A percentile compares a stretch with the other conserved stretches of the same genome.
These are phyloP conservation scores for Martes martes DNA, from an alignment of 2,113 vertebrate genomes.

Conservation along the genomic window DNA sequence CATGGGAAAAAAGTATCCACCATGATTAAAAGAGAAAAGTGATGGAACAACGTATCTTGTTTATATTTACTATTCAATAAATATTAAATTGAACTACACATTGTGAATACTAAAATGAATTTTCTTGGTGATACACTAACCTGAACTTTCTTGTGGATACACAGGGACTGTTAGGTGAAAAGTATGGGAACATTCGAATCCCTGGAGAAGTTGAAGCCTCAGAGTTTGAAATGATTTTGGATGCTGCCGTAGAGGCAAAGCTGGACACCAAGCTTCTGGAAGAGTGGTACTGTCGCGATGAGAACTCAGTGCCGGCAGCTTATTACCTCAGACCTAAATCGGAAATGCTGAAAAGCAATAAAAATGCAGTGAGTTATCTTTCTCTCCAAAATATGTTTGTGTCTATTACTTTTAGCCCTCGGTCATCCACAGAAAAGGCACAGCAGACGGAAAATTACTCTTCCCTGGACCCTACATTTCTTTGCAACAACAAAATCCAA, in stretches of 20 bases:
- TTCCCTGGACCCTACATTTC: background rate
- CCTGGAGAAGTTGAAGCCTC: slow-evolving; percentile 97
- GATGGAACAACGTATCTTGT: background rate
- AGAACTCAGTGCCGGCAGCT: slow-evolving; percentile 95
- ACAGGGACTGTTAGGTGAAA: slow-evolving; percentile 97
- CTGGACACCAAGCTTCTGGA: slow-evolving; percentile 95
- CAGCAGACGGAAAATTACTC: background rate
- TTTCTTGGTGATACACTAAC: slow-evolving; percentile 71
- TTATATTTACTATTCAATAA: background rate
- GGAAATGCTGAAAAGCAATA: slow-evolving; percentile 93
- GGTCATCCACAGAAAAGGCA: background rate
- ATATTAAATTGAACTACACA: background rate
- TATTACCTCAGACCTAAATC: slow-evolving; percentile 98
- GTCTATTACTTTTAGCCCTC: background rate
- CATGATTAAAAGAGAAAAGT: background rate
- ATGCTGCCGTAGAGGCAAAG: slow-evolving; percentile 93
- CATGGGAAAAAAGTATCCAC: background rate
- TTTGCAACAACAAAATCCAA: slow-evolving; percentile 14
- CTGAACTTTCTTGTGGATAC: slow-evolving; percentile 67
- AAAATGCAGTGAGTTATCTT: slow-evolving; percentile 85
- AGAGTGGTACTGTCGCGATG: slow-evolving; percentile 98
- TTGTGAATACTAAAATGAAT: background rate
- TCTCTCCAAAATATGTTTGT: background rate
- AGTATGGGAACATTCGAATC: slow-evolving; percentile 96
- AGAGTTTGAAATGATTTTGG: slow-evolving; percentile 99